Evolutionary conservation across 2,888 invertebrate genomes (phyloP), one percentile per base, ranked within the genome.

Genomic region (Agonopterix heracliana): DNA sequence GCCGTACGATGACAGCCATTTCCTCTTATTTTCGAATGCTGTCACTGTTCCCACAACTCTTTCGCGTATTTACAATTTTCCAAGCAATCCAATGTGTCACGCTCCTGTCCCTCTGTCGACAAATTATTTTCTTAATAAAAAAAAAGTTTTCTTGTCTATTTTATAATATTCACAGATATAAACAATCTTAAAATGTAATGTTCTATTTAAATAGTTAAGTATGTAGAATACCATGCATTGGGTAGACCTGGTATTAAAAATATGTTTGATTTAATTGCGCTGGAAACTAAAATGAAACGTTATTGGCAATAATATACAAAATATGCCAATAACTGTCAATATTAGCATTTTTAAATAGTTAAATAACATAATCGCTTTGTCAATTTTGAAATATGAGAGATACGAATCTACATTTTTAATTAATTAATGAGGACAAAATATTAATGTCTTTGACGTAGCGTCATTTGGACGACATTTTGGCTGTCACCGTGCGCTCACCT

Each of bases 401-500:
- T 9, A 34, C 41, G n/a, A 7, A 34, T 54, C 52, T 57, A 58
- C 55, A 62, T 64, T 59, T 64, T 63, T 65, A 68, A 71, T 76
- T 71, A 74, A 77, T 74, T 71, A 75, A 69, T 70, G 67, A 68
- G 66, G 68, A 60, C 65, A 64, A 55, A 66, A 56, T 69, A 74
- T 75, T 69, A 68, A 66, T 68, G 67, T 76, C 63, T 17, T 17
- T 26, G 64, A 64, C 61, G 60, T 58, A 59, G 60, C 64, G 60
- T 55, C 38, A 38, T 38, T 61, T 55, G 59, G 54, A 60, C 56
- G 56, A 56, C 58, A 54, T 61, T 68, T 70, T 60, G 50, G 57
- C 72, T 71, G 83, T 86, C 83, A 77, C 66, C 73, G 67, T 62
- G 59, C 60, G 75, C 78, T 84, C 85, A 86, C 87, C 87, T 87